These are phyloP conservation scores for Bambusicola thoracicus DNA, from an alignment of 2,113 vertebrate genomes.

Conservation along the genomic window DNA sequence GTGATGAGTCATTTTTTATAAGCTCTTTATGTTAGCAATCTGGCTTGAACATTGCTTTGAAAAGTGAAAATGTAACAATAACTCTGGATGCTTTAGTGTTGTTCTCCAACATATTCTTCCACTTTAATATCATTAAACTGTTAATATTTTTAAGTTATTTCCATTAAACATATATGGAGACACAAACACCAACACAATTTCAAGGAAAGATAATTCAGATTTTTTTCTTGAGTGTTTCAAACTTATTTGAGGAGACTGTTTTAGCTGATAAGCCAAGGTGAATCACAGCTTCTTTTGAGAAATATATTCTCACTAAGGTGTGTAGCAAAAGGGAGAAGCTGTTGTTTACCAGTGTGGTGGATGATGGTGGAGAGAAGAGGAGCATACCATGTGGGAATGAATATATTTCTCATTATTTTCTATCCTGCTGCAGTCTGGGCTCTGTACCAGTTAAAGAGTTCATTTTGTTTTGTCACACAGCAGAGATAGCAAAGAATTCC, in stretches of 20 bases:
- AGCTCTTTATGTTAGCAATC: neutral
- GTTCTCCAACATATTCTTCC: neutral
- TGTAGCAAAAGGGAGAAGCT: neutral
- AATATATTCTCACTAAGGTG: neutral
- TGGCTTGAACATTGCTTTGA: neutral
- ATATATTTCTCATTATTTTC: neutral
- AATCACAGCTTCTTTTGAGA: neutral
- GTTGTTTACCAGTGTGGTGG: neutral
- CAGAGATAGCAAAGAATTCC: neutral
- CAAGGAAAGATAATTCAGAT: neutral
- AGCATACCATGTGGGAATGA: neutral
- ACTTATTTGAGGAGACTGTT: neutral
- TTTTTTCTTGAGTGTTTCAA: neutral
- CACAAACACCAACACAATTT: neutral
- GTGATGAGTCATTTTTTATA: neutral
- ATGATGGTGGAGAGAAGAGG: neutral
- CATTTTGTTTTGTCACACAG: neutral
- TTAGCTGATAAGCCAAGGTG: neutral
- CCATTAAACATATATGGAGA: neutral
- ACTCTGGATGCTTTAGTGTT: neutral
- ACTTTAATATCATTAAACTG: neutral
- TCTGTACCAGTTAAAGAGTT: neutral
- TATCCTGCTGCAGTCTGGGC: neutral
- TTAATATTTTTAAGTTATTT: neutral
- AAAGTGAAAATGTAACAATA: neutral